These are phyloP conservation scores for Atethmia centrago DNA, from an alignment of 2,888 invertebrate genomes.

Conservation along the genomic window DNA sequence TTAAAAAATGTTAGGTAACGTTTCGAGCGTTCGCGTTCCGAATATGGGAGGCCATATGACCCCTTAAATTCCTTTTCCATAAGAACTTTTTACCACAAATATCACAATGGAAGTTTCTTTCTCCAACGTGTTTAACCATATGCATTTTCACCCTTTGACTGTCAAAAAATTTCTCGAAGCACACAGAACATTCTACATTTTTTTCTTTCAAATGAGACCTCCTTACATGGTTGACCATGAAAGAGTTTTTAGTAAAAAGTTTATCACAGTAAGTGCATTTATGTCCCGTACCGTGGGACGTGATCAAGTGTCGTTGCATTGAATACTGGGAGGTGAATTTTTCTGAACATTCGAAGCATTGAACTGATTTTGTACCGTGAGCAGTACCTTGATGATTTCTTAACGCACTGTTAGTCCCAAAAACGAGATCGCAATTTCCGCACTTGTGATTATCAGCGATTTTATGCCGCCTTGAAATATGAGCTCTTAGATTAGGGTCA, in stretches of 20 bases:
- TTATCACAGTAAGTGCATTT: conserved; percentile 80
- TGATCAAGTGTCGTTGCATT: conserved; percentile 78
- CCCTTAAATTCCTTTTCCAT: conserved; percentile 90
- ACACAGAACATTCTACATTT: conserved; percentile 80
- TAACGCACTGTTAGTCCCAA: conserved; percentile 71
- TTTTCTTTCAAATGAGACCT: conserved; percentile 83
- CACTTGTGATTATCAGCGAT: conserved; percentile 72
- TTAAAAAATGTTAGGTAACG: conserved; percentile 52
- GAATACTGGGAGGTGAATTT: conserved; percentile 79
- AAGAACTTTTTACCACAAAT: conserved; percentile 90
- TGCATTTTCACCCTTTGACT: conserved; percentile 80
- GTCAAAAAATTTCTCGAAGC: conserved; percentile 81
- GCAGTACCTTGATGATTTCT: conserved; percentile 76
- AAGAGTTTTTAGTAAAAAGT: conserved; percentile 79
- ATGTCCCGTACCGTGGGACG: conserved; percentile 77
- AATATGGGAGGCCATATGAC: conserved; percentile 85
- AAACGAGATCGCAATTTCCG: conserved; percentile 71
- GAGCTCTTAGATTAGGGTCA: conserved; percentile 79
- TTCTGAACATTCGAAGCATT: conserved; percentile 79
- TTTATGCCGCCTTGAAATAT: conserved; percentile 76
- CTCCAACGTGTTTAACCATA: conserved; percentile 87
- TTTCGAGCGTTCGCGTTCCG: conserved; percentile 59
- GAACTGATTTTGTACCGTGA: conserved; percentile 75
- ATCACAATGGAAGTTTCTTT: conserved; percentile 89
- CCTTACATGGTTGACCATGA: conserved; percentile 80